Evolutionary conservation across 2,797 vertebrate species (phyloP), one percentile per base, ranked within the genome.

Genomic region (Ambastaia sidthimunki): DNA sequence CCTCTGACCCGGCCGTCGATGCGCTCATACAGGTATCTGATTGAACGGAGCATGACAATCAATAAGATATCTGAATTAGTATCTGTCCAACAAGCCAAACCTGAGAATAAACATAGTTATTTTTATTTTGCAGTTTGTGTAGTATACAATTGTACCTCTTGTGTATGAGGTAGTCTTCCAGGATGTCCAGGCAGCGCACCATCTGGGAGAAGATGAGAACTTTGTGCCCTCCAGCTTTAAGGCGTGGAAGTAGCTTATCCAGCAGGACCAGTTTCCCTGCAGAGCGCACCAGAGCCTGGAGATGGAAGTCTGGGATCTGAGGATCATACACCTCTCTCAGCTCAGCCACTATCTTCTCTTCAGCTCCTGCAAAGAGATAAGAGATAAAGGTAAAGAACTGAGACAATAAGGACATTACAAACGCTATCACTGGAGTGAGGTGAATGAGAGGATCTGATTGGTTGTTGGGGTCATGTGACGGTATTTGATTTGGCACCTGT

Each of bases 201-300:
- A 99, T 99, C 93, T 98, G 97, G 54, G 97, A 99, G 91, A 99
- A 99, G 87, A 99, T 96, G 80, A 99, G 95, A 87, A 99, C 97
- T 89, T 99, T 99, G 94, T 99, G 97, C 31, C 97, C 97, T 0
- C 97, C 97, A 3, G 96, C 95, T 80, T 96, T 96, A 7, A 99
- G 93, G 23, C 96, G 96, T 21, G 97, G 97, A 84, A 99, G 93
- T 80, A 99, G 91, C 81, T 99, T 99, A 90, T 99, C 97, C 81
- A 99, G 95, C 80, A 99, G 94, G 80, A 99, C 97, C 89, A 99
- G 84, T 80, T 99, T 99, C 3, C 97, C 97, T 0, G 97, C 96
- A 5, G 97, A 98, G 59, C 96, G 95, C 84, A 99, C 96, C 88
- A 99, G 94, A 28, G 97, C 97, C 91, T 98, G 97, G 71, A 99